phyloP scores from a whole-genome alignment of 1,140 invertebrate species.

The Drosophila varians region DNA sequence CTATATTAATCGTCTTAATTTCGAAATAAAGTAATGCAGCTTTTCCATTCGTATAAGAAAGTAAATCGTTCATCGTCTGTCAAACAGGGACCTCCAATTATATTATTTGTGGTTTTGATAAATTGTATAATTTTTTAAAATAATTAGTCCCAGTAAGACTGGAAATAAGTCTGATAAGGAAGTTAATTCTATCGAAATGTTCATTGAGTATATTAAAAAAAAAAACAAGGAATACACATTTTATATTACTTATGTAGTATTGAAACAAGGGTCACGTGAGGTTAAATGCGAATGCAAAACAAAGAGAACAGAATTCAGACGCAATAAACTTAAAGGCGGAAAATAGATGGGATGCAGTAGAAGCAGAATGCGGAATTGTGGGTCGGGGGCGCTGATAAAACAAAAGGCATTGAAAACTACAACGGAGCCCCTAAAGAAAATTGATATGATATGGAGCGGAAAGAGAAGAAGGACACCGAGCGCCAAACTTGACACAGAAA shows the following conservation, averaged over 20 bases:
- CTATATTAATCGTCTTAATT: too few species aligned
- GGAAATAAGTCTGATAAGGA: too few species aligned
- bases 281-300: slow-evolving; percentile 42
- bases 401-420: slow-evolving; percentile 39
- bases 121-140: too few species aligned
- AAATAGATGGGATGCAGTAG: slow-evolving; percentile 1
- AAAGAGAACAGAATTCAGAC: slow-evolving; percentile 42
- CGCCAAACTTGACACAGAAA: slow-evolving; percentile 61
- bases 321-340: slow-evolving; percentile 12
- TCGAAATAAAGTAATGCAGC: too few species aligned
- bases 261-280: slow-evolving; percentile 4
- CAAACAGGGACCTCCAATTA: too few species aligned
- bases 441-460: slow-evolving; percentile 12
- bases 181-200: too few species aligned
- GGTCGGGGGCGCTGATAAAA: slow-evolving; percentile 31
- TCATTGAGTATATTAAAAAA: too few species aligned
- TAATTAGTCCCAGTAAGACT: too few species aligned
- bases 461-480: slow-evolving; percentile 16
- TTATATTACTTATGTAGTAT: neutral
- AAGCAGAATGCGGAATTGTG: neutral
- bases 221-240: too few species aligned
- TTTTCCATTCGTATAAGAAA: too few species aligned
- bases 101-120: too few species aligned
- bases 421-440: slow-evolving; percentile 34
- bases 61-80: too few species aligned